Evolutionary conservation across 2,797 vertebrate species (phyloP), one percentile per base, ranked within the genome.

Genomic region (Australoheros facetus): DNA sequence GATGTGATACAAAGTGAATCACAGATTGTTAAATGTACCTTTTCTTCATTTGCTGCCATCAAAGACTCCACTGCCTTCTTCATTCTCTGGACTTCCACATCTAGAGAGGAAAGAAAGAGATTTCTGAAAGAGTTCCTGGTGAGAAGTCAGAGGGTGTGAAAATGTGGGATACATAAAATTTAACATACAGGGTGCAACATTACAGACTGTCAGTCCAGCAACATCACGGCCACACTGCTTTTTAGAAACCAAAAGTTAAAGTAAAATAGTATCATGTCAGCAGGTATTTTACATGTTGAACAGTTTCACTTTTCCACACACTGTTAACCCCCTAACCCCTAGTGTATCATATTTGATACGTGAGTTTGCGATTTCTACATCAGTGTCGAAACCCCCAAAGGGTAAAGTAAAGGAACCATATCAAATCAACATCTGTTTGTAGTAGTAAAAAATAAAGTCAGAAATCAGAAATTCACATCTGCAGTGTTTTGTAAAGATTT

Each of bases 41-140:
- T 99, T 91, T 99, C 98, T 90, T 99, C 98, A 90, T 99, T 99
- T 80, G 97, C 97, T 77, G 96, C 97, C 98, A 97, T 97, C 80
- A 99, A 88, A 2, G 98, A 99, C 75, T 99, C 98, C 71, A 99
- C 95, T 0, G 98, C 97, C 89, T 96, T 98, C 93, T 99, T 99
- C 98, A 99, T 98, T 91, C 97, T 98, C 92, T 99, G 97, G 58
- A 99, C 97, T 93, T 99, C 98, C 88, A 97, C 94, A 93, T 98
- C 98, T 99, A 92, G 75, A 91, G 71, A 91, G 45, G 73, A 78
- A 17, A 78, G 39, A 86, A 55, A 42, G 48, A 3, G 0, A 21
- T 81, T 79, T 73, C 1, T 81, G 14, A 53, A 14, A 48, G n/a
- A 2, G 13, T 21, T 58, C 19, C 66, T 1, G 14, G 17, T 51